Conservation (phyloP, 2,113 vertebrate genomes). For the Orycteropus afer region DNA sequence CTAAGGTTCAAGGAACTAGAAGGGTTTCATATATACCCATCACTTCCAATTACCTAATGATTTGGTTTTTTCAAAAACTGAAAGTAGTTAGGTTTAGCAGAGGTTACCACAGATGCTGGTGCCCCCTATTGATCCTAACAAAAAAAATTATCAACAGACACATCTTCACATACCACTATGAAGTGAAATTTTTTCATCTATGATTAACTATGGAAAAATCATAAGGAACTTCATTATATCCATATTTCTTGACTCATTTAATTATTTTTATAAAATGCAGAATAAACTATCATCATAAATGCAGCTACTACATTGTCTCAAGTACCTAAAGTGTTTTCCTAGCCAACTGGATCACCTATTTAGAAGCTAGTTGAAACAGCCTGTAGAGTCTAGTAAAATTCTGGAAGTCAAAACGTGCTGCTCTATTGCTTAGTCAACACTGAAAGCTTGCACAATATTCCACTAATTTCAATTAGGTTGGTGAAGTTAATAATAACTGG, state of each 20-base stretch:
- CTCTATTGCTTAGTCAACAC: constrained; percentile 22
- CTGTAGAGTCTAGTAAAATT: background rate
- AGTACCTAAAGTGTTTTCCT: background rate
- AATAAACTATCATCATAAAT: constrained; percentile 20
- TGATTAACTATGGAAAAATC: constrained; percentile 18
- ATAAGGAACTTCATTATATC: background rate
- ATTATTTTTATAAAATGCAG: constrained; percentile 30
- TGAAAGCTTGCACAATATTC: background rate
- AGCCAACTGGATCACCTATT: background rate
- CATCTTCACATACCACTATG: background rate
- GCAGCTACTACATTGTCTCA: background rate
- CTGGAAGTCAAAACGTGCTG: background rate
- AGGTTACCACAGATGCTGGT: constrained; percentile 5
- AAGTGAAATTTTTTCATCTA: constrained; percentile 30
- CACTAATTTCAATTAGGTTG: background rate
- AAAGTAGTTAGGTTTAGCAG: background rate
- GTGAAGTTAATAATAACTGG: background rate
- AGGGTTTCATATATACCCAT: background rate
- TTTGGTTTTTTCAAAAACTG: background rate
- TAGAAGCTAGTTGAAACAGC: background rate
- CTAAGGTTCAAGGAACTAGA: background rate
- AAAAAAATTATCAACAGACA: background rate
- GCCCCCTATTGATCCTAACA: constrained; percentile 35
- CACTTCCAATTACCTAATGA: background rate
- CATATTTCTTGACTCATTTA: constrained; percentile 2